Evolutionary conservation across 1,140 invertebrate species (phyloP), one percentile per base, ranked within the genome.

Genomic region (Aphaenogaster floridana): DNA sequence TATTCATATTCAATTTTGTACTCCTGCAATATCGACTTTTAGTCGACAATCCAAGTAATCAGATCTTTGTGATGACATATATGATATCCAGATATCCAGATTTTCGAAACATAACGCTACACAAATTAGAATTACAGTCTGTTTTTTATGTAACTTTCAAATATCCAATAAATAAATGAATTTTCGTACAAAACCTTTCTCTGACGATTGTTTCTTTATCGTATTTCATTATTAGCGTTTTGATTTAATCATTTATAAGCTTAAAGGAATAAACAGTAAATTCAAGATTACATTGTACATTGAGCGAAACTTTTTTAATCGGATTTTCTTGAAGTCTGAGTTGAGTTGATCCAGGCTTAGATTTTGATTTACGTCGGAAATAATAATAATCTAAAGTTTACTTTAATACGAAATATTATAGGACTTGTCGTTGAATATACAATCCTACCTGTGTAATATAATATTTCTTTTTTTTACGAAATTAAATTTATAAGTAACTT

Each of bases 241-340:
- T 52, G 7, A 71, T 52, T 57, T 28, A n/a, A 36, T 39, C 3
- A 76, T 39, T 39, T 42, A 76, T 15, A 17, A 59, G 13, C 1
- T 77, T 59, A 28, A 28, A 76, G 42, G 11, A 39, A 76, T 39
- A 21, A 3, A 59, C 17, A 52, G 17, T 71, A 71, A 63, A 71
- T 5, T 17, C 6, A 28, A 21, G n/a, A 28, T 9, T 45, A 34
- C 9, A 11, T n/a, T 66, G 8, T n/a, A 42, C 9, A 42, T 17
- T 4, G 5, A 77, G 7, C n/a, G 0, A 77, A 57, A 42, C 6
- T 76, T 9, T 15, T 21, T 39, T 15, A 42, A 76, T 76, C n/a
- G 3, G 0, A 57, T 59, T 59, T 39, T 39, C n/a, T 42, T 36
- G 0, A 52, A 52, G 17, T 39, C 34, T 15, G n/a, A 28, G 3